Percentiles rank a stretch among this genome's conserved stretches.
Evolutionary conservation across 2,888 invertebrate species (phyloP).

Genomic region (Parnassius apollo): DNA sequence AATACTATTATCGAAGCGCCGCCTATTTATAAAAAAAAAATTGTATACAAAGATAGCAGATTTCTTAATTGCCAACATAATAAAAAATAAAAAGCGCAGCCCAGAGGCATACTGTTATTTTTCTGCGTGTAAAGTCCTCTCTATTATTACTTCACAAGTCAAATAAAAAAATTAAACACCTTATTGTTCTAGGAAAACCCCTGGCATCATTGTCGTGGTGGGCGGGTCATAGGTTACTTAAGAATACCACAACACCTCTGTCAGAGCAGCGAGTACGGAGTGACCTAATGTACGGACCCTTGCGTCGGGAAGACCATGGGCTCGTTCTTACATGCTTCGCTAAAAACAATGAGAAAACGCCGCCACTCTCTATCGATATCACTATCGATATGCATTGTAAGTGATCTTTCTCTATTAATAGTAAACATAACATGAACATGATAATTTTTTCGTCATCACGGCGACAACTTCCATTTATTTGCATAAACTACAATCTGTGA

Average conservation of each 20-base stretch:
- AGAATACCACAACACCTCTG: slow-evolving; percentile 80
- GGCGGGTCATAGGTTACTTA: slow-evolving; percentile 83
- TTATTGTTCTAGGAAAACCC: slow-evolving; percentile 80
- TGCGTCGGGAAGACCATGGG: slow-evolving; percentile 84
- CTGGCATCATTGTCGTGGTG: slow-evolving; percentile 85
- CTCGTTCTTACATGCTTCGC: slow-evolving; percentile 84
- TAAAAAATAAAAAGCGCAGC: no score
- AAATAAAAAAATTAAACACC: neutral
- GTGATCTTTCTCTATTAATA: slow-evolving; percentile 44
- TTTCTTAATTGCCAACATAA: no score
- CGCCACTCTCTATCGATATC: slow-evolving; percentile 84
- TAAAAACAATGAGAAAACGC: slow-evolving; percentile 84
- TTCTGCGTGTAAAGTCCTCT: no score
- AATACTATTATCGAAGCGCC: no score
- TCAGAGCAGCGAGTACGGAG: slow-evolving; percentile 84
- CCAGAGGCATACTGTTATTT: no score
- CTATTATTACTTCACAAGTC: no score
- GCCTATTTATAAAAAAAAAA: no score
- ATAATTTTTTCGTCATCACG: no score
- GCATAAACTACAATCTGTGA: no score
- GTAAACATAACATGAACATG: no score
- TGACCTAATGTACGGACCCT: slow-evolving; percentile 81
- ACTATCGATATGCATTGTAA: slow-evolving; percentile 85
- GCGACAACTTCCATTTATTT: no score
- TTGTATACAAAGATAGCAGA: no score